Conservation (phyloP, 2,888 invertebrate genomes). For the Hydroisotoma schaefferi region DNA sequence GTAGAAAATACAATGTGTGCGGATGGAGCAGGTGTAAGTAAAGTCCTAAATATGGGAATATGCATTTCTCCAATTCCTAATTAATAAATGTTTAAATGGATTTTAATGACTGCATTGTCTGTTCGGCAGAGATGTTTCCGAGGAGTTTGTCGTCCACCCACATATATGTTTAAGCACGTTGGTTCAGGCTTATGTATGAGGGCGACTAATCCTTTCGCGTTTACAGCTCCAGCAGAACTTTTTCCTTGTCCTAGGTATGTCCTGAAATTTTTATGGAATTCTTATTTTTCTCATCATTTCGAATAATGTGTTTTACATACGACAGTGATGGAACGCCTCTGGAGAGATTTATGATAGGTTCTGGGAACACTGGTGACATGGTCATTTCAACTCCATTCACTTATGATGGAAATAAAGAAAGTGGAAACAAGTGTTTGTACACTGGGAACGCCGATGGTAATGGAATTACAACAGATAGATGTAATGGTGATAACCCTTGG, state of each 20-base stretch:
- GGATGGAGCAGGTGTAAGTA: conserved; percentile 11
- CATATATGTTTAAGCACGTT: conserved; percentile 4
- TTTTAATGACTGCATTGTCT: not conserved
- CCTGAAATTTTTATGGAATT: not conserved
- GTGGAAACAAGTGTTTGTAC: conserved; percentile 23
- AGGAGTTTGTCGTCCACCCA: conserved; percentile 18
- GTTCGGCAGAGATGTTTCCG: conserved; percentile 24
- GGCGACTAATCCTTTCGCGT: conserved; percentile 2
- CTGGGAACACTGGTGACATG: not conserved
- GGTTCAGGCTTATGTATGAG: conserved; percentile 2
- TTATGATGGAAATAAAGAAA: conserved; percentile 8
- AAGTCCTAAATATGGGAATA: not conserved
- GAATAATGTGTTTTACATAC: not conserved
- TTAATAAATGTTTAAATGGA: not conserved
- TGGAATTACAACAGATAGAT: conserved; percentile 23
- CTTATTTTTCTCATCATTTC: not conserved
- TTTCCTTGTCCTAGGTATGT: conserved; percentile 15
- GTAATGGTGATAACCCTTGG: conserved; percentile 22
- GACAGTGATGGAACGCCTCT: conserved; percentile 19
- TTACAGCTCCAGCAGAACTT: not conserved
- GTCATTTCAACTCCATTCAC: conserved; percentile 10
- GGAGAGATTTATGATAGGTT: conserved; percentile 10
- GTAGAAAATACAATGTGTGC: conserved; percentile 29
- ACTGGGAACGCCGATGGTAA: conserved; percentile 24
- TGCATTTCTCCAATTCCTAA: not conserved